These are phyloP conservation scores for Gambusia affinis DNA, from an alignment of 2,113 vertebrate genomes.

Conservation along the genomic window DNA sequence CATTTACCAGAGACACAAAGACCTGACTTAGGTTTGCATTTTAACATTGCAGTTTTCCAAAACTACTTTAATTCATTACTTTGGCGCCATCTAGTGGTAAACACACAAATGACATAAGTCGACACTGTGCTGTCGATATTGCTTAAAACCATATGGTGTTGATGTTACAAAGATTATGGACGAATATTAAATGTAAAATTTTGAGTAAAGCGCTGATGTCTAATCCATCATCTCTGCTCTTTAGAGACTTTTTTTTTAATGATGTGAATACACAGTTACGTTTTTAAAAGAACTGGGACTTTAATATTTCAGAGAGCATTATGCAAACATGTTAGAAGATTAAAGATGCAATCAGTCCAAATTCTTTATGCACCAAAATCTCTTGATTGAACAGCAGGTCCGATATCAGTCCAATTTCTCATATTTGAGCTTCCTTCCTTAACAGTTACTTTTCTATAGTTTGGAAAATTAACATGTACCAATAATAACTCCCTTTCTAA, in stretches of 20 bases:
- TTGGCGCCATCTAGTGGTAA: constrained; percentile 45
- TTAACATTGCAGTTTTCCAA: background rate
- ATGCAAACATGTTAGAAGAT: background rate
- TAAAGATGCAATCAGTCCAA: background rate
- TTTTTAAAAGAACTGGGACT: too few species aligned
- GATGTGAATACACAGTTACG: background rate
- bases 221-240: too few species aligned
- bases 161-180: too few species aligned
- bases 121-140: too few species aligned
- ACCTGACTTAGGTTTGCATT: background rate
- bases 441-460: too few species aligned
- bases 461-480: too few species aligned
- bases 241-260: too few species aligned
- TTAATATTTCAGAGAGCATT: background rate
- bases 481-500: too few species aligned
- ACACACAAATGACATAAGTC: background rate
- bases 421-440: too few species aligned
- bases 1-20: background rate
- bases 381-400: background rate
- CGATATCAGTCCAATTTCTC: background rate
- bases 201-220: too few species aligned
- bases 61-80: background rate
- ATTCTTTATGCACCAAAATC: background rate
- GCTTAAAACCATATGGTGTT: too few species aligned
- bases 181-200: too few species aligned